phyloP scores from a whole-genome alignment of 1,140 invertebrate genomes.

The Halesus radiatus region DNA sequence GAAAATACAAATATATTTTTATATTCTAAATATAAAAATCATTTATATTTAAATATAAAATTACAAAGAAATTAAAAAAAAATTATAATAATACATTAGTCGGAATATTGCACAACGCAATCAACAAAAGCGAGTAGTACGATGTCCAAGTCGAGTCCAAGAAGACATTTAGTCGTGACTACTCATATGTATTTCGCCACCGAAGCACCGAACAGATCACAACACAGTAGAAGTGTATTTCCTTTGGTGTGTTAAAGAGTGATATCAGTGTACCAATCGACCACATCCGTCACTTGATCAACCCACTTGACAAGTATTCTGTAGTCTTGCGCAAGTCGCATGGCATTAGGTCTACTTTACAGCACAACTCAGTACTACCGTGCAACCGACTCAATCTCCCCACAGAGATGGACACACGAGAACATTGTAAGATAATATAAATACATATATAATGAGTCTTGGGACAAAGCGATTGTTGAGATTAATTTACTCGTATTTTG shows the following conservation, averaged over 20 bases:
- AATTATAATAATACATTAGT: too few relatives aligned
- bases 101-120: not conserved
- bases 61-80: too few relatives aligned
- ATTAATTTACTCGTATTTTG: too few relatives aligned
- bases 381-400: not conserved
- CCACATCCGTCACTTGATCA: slow-evolving; percentile 39
- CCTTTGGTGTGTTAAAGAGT: not conserved
- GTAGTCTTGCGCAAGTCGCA: slow-evolving; percentile 17
- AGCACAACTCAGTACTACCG: not conserved
- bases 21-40: too few relatives aligned
- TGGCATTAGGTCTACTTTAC: not conserved
- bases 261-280: slow-evolving; percentile 33
- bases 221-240: not conserved
- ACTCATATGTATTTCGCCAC: slow-evolving; percentile 11
- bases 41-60: too few relatives aligned
- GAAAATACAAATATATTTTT: too few relatives aligned
- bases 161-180: not conserved
- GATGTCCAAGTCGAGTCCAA: not conserved
- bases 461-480: too few relatives aligned
- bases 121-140: too few relatives aligned
- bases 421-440: not conserved
- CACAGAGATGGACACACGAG: not conserved
- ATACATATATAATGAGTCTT: too few relatives aligned
- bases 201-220: not conserved
- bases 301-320: slow-evolving; percentile 24